Evolutionary conservation across 1,140 invertebrate species (phyloP).

Genomic region (Saxidomus purpurata): DNA sequence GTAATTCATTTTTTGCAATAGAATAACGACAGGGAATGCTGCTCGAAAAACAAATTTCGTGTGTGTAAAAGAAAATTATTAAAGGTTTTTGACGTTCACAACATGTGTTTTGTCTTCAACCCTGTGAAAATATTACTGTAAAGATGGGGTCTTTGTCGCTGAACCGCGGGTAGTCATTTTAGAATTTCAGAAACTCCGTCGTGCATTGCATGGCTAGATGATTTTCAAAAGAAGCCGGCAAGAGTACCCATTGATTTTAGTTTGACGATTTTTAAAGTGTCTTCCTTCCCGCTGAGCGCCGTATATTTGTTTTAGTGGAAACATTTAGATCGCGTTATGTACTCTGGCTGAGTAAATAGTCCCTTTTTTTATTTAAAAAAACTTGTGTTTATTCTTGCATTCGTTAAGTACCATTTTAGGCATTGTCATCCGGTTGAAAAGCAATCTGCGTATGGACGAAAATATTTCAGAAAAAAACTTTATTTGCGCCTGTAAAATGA

Average conservation of each 20-base stretch:
- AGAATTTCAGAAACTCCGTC: neutral
- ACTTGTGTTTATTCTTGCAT: slow-evolving; percentile 9
- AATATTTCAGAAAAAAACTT: neutral
- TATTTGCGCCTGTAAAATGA: neutral
- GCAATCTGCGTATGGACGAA: neutral
- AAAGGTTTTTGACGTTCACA: slow-evolving; percentile 35
- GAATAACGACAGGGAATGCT: neutral
- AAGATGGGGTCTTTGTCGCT: slow-evolving; percentile 51
- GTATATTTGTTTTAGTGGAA: slow-evolving; percentile 67
- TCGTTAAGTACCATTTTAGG: slow-evolving; percentile 12
- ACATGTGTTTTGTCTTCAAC: slow-evolving; percentile 7
- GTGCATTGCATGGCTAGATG: slow-evolving; percentile 9
- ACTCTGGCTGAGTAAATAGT: slow-evolving; percentile 44
- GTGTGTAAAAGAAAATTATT: slow-evolving; percentile 36
- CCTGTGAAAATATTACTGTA: slow-evolving; percentile 63
- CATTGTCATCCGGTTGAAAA: neutral
- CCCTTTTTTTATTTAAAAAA: slow-evolving; percentile 7
- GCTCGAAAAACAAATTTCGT: slow-evolving; percentile 31
- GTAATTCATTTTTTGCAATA: neutral
- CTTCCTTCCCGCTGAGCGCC: slow-evolving; percentile 47
- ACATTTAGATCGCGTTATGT: slow-evolving; percentile 59
- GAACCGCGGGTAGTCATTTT: slow-evolving; percentile 51
- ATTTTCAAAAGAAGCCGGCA: slow-evolving; percentile 18
- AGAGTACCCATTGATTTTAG: slow-evolving; percentile 45
- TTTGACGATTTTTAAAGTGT: slow-evolving; percentile 44